These are phyloP conservation scores for Gnathonemus echidnorhynchus DNA, from an alignment of 2,113 vertebrate species.

Conservation along the genomic window DNA sequence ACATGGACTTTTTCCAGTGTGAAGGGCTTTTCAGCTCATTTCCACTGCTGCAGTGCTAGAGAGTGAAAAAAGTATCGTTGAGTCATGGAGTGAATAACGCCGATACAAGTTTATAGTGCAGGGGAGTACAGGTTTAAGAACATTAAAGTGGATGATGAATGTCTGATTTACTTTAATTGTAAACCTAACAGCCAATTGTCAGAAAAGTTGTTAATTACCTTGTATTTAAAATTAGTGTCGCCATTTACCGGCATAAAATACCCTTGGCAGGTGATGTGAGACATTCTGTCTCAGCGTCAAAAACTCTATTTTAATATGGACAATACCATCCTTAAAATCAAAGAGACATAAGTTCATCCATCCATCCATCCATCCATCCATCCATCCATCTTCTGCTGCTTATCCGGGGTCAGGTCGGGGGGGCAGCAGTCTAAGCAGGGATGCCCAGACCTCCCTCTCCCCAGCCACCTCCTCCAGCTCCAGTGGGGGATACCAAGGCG, in stretches of 20 bases:
- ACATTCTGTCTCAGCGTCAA: neutral
- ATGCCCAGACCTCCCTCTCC: too few relatives aligned
- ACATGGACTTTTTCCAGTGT: slow-evolving; percentile 26
- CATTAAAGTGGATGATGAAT: neutral
- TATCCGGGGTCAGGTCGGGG: neutral
- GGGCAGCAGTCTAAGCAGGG: too few relatives aligned
- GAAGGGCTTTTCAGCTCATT: neutral
- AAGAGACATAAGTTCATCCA: neutral
- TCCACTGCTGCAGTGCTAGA: neutral
- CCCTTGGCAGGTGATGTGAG: neutral
- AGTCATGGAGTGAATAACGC: neutral
- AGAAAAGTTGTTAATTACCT: neutral
- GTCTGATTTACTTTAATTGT: slow-evolving; percentile 1
- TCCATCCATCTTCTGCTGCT: neutral
- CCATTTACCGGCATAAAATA: neutral
- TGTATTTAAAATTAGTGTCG: neutral
- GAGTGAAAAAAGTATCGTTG: neutral
- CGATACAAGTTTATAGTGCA: neutral
- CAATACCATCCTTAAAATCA: neutral
- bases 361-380: neutral
- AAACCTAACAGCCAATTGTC: neutral
- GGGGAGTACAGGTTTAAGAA: neutral
- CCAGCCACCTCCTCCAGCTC: too few relatives aligned
- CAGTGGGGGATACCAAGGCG: too few relatives aligned
- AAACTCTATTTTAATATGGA: neutral